Base-by-base conservation (phyloP, 2,888 invertebrate species). In the Lobophora halterata region DNA sequence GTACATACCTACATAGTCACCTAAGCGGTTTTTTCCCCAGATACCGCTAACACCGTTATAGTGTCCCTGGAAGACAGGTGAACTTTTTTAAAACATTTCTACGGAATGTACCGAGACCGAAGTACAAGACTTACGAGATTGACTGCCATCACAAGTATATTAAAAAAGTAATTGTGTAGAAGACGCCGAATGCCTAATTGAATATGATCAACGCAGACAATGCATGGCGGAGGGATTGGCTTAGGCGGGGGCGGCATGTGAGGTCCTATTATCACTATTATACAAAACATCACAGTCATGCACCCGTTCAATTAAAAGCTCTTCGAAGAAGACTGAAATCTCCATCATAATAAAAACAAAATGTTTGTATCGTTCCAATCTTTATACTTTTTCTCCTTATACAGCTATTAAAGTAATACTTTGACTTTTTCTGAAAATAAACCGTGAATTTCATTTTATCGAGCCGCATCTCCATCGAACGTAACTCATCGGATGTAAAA, bases 381-480 rank as follows among this genome's bases (percentile, higher is more conserved):
- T 61, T 58, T 27, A 49, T 47, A 44, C 49, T 67, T 71, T 74
- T 78, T 62, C 55, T 79, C 59, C 54, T 72, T 74, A 79, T 81
- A 66, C 66, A 67, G 79, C 78, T 79, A 82, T 85, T 80, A 81
- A 79, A 78, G 73, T 70, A 72, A 74, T 79, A 71, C 73, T 59
- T 61, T 60, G 46, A 24, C 41, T 57, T 59, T 64, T 64, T 70
- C 74, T 72, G 56, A 74, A 78, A 77, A 71, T 75, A 78, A 73
- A 71, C 62, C 56, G 61, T 71, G 65, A 71, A 75, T 76, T 78
- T 74, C 61, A 73, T 80, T 79, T 74, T 79, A 79, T 78, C 74
- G 70, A 56, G 57, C 64, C 61, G 67, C 63, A 74, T 73, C 73
- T 67, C 66, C 51, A 51, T 56, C 55, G 65, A 62, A 73, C 74